Base-by-base conservation (phyloP, 2,888 invertebrate species). In the Chymomyza amoena region DNA sequence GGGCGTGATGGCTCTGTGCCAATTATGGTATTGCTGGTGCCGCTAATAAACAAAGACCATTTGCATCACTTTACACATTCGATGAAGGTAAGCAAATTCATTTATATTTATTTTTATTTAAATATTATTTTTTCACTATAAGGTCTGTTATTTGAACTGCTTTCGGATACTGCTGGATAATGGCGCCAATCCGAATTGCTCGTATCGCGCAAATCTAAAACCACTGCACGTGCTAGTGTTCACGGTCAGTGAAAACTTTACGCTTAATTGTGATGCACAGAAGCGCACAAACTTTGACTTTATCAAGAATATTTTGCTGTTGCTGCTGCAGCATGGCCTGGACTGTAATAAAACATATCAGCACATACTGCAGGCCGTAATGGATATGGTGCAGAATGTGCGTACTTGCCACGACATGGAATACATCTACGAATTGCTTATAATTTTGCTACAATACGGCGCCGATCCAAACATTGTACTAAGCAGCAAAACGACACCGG, bases 131-230 rank as follows among this genome's bases (percentile, higher is more conserved):
- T 67, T 73, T 90, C 78, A 13, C 6, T 13, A 39, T 13, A 39
- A 94, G 94, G 94, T 95, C 4, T 95, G 94, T 88, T 95, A 95
- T 88, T 89, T 95, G 77, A 94, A 94, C 85, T 95, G 95, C 88
- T 94, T 96, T 64, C 92, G 94, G 60, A 93, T 95, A 61, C 92
- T 96, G 28, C 91, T 96, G 77, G 94, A 94, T 84, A 93, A 94
- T 87, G 95, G 95, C 74, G 95, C 95, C 32, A 94, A 95, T 89
- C 94, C 95, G 50, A 96, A 96, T 89, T 95, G 95, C 90, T 93
- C 94, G 73, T 94, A 95, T 84, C 92, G 94, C 51, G 93, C 94
- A 66, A 94, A 95, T 89, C 90, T 95, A 62, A 95, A 95, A 4
- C 95, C 95, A 0, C 91, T 95, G 56, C 94, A 95, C 89, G 94